phyloP scores from a whole-genome alignment of 2,797 vertebrate genomes.

The Enteromius argenteus region DNA sequence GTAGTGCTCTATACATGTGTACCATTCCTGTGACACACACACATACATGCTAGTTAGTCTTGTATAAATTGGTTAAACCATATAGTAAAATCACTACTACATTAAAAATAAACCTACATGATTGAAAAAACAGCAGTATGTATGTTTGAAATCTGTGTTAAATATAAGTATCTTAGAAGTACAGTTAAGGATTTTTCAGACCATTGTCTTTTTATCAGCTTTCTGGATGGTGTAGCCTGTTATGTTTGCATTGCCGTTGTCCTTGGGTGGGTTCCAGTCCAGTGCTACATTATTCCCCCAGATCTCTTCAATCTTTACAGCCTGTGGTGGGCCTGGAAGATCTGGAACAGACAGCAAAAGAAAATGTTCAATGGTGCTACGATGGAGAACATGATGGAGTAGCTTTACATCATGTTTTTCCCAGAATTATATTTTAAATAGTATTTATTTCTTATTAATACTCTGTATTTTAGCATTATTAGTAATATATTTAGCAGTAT shows the following conservation, averaged over 20 bases:
- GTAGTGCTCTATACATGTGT: conserved; percentile 95
- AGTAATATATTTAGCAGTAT: background rate
- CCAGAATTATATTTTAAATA: background rate
- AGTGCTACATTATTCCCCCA: conserved; percentile 97
- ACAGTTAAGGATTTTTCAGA: conserved; percentile 61
- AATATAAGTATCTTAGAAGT: background rate
- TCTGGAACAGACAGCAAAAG: conserved; percentile 74
- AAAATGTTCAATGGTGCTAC: background rate
- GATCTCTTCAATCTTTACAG: conserved; percentile 91
- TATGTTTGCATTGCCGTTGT: conserved; percentile 94
- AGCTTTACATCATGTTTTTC: background rate
- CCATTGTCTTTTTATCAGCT: conserved; percentile 99
- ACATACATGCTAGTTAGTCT: background rate
- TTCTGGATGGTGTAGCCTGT: conserved; percentile 98
- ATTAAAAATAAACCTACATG: background rate
- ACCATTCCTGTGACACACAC: conserved; percentile 89
- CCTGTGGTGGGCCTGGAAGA: conserved; percentile 90
- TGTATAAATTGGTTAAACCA: background rate
- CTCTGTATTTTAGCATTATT: background rate
- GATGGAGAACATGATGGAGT: background rate
- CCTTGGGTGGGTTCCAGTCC: conserved; percentile 92
- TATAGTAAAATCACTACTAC: background rate
- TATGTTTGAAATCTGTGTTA: background rate
- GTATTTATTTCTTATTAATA: background rate
- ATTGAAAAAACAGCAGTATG: background rate